phyloP scores from a whole-genome alignment of 2,797 vertebrate genomes.

The Pelobates cultripes region DNA sequence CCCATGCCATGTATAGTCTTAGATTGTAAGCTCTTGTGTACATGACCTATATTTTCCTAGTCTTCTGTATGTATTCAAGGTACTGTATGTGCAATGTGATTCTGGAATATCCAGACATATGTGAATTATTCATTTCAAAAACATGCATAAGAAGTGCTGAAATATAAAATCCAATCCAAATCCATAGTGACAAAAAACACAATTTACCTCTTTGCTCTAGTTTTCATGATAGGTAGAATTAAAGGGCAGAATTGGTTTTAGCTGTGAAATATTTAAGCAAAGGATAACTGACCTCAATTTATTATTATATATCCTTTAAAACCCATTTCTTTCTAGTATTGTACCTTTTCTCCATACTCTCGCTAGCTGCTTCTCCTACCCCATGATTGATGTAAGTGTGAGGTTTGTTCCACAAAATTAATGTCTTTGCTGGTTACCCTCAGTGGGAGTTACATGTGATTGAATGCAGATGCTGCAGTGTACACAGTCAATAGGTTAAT shows the following conservation, averaged over 20 bases:
- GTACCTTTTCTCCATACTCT: not conserved
- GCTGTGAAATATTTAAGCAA: not conserved
- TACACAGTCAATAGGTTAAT: conserved; percentile 56
- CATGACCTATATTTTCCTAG: too few relatives aligned
- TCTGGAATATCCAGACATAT: too few relatives aligned
- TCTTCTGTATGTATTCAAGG: too few relatives aligned
- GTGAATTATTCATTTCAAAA: too few relatives aligned
- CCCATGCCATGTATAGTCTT: too few relatives aligned
- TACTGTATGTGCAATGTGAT: too few relatives aligned
- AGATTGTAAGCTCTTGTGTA: too few relatives aligned
- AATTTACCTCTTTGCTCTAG: too few relatives aligned
- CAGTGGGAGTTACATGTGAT: conserved; percentile 51
- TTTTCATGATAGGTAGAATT: not conserved
- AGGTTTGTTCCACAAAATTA: conserved; percentile 49
- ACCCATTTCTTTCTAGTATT: not conserved
- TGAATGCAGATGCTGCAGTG: conserved; percentile 52
- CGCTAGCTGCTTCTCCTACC: not conserved
- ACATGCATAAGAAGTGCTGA: too few relatives aligned
- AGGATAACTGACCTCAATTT: not conserved
- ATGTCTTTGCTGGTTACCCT: conserved; percentile 46
- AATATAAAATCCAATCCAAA: too few relatives aligned
- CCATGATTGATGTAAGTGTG: conserved; percentile 39
- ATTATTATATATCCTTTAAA: not conserved
- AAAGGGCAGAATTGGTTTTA: not conserved
- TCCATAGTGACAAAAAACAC: not conserved